phyloP scores from a whole-genome alignment of 2,888 invertebrate species.

The Dichetophora obliterata region DNA sequence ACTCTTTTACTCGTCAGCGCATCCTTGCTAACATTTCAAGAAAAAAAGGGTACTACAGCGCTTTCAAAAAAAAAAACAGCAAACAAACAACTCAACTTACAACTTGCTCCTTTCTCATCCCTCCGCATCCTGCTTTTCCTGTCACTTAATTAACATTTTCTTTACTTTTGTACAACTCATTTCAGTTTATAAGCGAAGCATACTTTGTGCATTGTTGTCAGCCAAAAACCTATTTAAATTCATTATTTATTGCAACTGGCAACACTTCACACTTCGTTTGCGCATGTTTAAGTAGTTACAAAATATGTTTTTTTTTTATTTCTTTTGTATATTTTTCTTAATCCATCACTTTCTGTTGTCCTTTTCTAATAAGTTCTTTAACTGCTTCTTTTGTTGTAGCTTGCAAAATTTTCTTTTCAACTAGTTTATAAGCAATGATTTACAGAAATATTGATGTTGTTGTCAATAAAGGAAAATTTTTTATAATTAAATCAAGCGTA shows the following conservation, averaged over 20 bases:
- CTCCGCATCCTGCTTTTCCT: slow-evolving; percentile 26
- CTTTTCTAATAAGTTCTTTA: slow-evolving; percentile 59
- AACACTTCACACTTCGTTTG: slow-evolving; percentile 54
- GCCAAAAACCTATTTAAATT: background rate
- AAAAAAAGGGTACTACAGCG: slow-evolving; percentile 38
- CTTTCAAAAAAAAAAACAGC: slow-evolving; percentile 22
- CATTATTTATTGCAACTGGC: background rate
- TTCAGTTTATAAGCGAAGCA: slow-evolving; percentile 25
- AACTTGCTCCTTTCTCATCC: background rate
- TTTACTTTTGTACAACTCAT: background rate
- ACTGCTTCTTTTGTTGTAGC: slow-evolving; percentile 61
- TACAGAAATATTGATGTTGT: slow-evolving; percentile 54
- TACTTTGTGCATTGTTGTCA: slow-evolving; percentile 11
- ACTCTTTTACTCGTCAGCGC: slow-evolving; percentile 23
- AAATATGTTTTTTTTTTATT: slow-evolving; percentile 30
- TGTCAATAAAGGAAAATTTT: background rate
- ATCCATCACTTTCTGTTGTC: slow-evolving; percentile 57
- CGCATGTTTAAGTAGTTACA: slow-evolving; percentile 54
- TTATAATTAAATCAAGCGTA: background rate
- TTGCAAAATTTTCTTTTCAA: slow-evolving; percentile 48
- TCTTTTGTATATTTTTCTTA: slow-evolving; percentile 49
- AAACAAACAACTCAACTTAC: slow-evolving; percentile 9
- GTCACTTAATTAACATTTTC: slow-evolving; percentile 23
- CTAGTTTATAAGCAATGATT: slow-evolving; percentile 51
- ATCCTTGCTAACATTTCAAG: slow-evolving; percentile 25